A percentile compares a stretch with the other conserved stretches of the same genome.
These are phyloP conservation scores for Phalloptychus januarius DNA, from an alignment of 2,797 vertebrate genomes.

Conservation along the genomic window DNA sequence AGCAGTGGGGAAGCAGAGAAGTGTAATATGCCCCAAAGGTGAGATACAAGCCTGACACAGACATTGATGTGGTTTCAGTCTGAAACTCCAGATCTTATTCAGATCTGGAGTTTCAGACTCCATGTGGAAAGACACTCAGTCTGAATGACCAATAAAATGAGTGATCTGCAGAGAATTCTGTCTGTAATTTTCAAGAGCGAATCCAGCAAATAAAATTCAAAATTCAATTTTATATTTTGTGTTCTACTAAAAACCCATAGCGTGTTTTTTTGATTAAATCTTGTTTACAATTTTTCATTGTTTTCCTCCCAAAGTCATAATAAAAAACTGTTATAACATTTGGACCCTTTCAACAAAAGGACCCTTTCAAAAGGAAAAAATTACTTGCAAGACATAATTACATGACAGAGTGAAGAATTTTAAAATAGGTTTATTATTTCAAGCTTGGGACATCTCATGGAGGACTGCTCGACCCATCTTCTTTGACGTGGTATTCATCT, in stretches of 20 bases:
- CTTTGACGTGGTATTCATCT: not conserved
- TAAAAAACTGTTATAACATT: not conserved
- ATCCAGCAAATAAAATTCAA: not conserved
- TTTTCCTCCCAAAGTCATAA: not conserved
- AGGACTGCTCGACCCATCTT: not conserved
- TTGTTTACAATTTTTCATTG: not conserved
- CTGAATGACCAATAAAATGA: not conserved
- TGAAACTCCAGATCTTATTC: not conserved
- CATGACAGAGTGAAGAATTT: not conserved
- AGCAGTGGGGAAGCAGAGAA: constrained; percentile 28
- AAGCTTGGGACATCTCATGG: not conserved
- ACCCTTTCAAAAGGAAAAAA: not conserved
- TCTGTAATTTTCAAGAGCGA: not conserved
- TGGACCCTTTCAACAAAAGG: not conserved
- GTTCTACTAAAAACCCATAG: not conserved
- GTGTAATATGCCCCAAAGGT: constrained; percentile 31
- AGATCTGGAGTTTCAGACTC: too few species aligned
- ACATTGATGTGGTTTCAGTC: constrained; percentile 18
- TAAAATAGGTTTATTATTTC: not conserved
- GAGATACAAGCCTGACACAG: constrained; percentile 10
- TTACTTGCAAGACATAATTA: not conserved
- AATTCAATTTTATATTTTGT: not conserved
- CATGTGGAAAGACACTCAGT: not conserved
- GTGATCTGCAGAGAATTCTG: not conserved
- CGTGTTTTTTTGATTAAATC: not conserved